Base-by-base conservation (phyloP, 1,140 invertebrate species). In the Lepidurus apus region DNA sequence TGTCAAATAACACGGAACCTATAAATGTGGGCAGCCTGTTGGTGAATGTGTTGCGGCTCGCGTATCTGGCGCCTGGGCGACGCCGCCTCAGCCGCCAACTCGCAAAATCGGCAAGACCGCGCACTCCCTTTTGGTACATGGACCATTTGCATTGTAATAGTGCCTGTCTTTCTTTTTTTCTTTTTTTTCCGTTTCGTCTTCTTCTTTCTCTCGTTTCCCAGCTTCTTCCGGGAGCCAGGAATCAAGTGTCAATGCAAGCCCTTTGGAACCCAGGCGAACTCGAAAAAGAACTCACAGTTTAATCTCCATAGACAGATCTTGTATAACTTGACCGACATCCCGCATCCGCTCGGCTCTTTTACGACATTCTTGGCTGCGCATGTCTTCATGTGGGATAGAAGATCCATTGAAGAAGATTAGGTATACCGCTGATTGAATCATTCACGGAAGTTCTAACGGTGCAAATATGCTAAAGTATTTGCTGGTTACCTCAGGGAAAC, bases 61-160 rank as follows among this genome's bases (percentile, higher is more conserved):
- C 53, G 53, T 65, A 65, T 65, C 53, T 65, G 53, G 53, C 53
- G 53, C 53, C 53, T 21, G 53, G 21, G 13, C 13, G 53, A 65
- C 53, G 53, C 53, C 53, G n/a, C 53, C 53, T 7, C 17, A 4
- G 6, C 53, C 21, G 17, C 9, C 53, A 65, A n/a, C 53, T 65
- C 53, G 21, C 53, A 7, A 65, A 65, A 65, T 65, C 21, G 53
- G 53, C 53, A 21, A 65, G 53, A 47, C 45, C 53, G 5, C 8
- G 53, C 45, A 11, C 45, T 47, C 45, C 17, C 53, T 65, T 65
- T 7, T 65, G 53, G 9, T 17, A 13, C 53, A 65, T 65, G 53
- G 53, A 7, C 53, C 53, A 65, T 65, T 65, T 65, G 53, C 53
- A 65, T 65, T 65, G 53, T 65, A 65, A 65, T 65, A 65, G n/a